Evolutionary conservation across 2,113 vertebrate genomes (phyloP).

Genomic region (Cephalopterus ornatus): DNA sequence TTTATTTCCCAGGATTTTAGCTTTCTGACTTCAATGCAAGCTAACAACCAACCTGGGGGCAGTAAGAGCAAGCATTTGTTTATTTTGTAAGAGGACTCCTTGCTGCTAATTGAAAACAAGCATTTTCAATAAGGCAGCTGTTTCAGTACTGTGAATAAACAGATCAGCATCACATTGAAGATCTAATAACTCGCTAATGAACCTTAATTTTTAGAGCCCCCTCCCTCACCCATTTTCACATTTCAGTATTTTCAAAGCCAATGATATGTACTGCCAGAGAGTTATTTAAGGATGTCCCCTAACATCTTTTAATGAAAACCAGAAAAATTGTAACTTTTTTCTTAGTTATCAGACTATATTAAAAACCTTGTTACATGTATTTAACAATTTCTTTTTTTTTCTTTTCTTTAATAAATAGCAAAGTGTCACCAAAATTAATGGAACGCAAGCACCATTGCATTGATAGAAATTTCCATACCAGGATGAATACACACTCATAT

Average conservation of each 20-base stretch:
- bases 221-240: background rate
- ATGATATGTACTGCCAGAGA: background rate
- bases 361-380: conserved; percentile 19
- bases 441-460: background rate
- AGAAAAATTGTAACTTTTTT: background rate
- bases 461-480: background rate
- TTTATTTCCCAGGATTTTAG: conserved; percentile 24
- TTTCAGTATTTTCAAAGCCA: background rate
- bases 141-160: conserved; percentile 18
- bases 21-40: background rate
- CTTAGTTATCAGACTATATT: conserved; percentile 15
- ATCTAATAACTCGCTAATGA: background rate
- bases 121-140: conserved; percentile 42
- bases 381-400: background rate
- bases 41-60: conserved; percentile 25
- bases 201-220: background rate
- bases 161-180: conserved; percentile 6
- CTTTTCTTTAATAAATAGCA: conserved; percentile 50
- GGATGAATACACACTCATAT: background rate
- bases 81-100: conserved; percentile 41
- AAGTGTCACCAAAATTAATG: conserved; percentile 24
- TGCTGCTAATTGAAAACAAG: conserved; percentile 46
- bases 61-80: conserved; percentile 34
- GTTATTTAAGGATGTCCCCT: background rate
- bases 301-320: background rate